Evolutionary conservation across 1,140 invertebrate species (phyloP), one percentile per base, ranked within the genome.

Genomic region (Aethina tumida): DNA sequence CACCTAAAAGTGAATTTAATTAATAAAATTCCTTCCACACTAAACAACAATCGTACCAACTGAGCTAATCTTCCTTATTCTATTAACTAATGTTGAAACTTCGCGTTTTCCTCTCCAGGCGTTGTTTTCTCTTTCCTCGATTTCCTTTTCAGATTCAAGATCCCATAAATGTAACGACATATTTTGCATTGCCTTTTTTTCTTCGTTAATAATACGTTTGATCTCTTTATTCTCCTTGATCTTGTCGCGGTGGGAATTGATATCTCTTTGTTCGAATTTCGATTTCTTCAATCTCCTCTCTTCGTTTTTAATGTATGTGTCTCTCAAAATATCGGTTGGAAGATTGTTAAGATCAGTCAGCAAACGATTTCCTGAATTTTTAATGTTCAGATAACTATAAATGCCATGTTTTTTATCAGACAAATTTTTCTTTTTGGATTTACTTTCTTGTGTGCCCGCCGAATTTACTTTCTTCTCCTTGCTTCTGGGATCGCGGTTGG

Each of bases 131-230:
- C 49, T 43, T 39, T 62, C 60, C 33, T 52, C 32, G 25, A 55
- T 31, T 35, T 62, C 60, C 26, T 56, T 60, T 36, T 62, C 60
- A 3, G 49, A 57, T 41, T 62, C 60, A 13, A 62, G 50, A 45
- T 61, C 56, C 60, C 60, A 62, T 5, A 62, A 39, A 46, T 45
- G 60, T n/a, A 50, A 47, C 3, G 56, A 55, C n/a, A 35, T 27
- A 26, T 59, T 58, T 19, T 43, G 18, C 20, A 21, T 29, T 18
- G 0, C 31, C 25, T 51, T 43, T 26, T 51, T 56, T 41, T 60
- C 53, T 26, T 55, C 49, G 8, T 58, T 49, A 9, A 62, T 43
- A 21, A 50, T 43, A 13, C 38, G 50, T 14, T 49, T 49, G 22
- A 59, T 45, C 13, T 55, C 54, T 33, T 46, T 40, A 7, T 56